Evolutionary conservation across 1,140 invertebrate species (phyloP).

Genomic region (Hyles euphorbiae): DNA sequence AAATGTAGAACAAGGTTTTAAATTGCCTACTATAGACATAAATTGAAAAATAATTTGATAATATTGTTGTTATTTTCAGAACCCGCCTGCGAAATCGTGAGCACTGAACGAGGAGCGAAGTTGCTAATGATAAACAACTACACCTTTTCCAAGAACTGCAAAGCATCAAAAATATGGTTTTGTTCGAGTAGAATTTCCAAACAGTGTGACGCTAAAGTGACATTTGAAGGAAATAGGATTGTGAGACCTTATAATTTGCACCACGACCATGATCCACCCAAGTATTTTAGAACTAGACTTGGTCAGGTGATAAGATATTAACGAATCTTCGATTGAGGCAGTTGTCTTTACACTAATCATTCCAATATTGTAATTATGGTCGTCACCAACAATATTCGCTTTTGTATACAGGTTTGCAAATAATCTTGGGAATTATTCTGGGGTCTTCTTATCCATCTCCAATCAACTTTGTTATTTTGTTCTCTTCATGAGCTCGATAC

Average conservation of each 20-base stretch:
- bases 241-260: background rate
- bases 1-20: too few species aligned
- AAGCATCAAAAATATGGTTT: constrained; percentile 27
- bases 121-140: constrained; percentile 27
- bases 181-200: constrained; percentile 32
- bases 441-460: too few species aligned
- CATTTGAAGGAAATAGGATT: background rate
- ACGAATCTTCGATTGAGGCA: background rate
- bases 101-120: constrained; percentile 2
- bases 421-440: too few species aligned
- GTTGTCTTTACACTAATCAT: too few species aligned
- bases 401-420: too few species aligned
- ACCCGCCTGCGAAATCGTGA: background rate
- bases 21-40: too few species aligned
- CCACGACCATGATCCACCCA: constrained; percentile 1
- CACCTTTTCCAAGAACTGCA: constrained; percentile 31
- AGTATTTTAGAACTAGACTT: background rate
- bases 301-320: background rate
- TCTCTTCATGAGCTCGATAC: too few species aligned
- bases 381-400: too few species aligned
- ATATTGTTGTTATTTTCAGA: too few species aligned
- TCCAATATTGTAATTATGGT: too few species aligned
- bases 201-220: background rate
- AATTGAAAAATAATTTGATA: too few species aligned
- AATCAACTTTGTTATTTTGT: too few species aligned